Base-by-base conservation (phyloP, 2,113 vertebrate species). In the Carollia perspicillata region DNA sequence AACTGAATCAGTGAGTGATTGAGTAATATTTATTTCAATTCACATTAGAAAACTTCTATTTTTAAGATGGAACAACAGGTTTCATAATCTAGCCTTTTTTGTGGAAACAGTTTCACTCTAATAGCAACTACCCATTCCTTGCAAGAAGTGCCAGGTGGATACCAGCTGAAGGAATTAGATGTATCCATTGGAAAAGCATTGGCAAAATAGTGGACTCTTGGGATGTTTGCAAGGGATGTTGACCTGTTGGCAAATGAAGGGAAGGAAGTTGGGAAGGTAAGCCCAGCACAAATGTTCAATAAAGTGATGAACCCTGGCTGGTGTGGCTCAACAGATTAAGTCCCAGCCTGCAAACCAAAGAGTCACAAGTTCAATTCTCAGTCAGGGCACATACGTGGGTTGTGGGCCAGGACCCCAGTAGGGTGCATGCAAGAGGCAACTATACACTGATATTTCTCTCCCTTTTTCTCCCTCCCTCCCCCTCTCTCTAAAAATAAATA, bases 51-150 rank as follows among this genome's bases (percentile, higher is more conserved):
- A 86, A 84, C 13, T 90, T 80, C 30, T 77, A 37, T 84, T 93
- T 90, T 93, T 78, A 94, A 90, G 26, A 81, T 85, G 40, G 33
- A 80, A 96, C 65, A 55, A 94, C 71, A 81, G 13, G 77, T 88
- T 94, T 11, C 20, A 37, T 85, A 92, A 68, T 90, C 37, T 83
- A 84, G 30, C 30, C 51, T 85, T 95, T 96, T n/a, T 77, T 63
- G 66, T 85, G 22, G 28, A 30, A 93, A 60, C 12, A 93, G 11
- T 92, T 74, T 72, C 95, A 87, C 40, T 35, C 23, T 75, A 94
- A 18, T 63, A 90, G 55, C 91, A 94, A 90, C 30, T 87, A 80
- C 53, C 63, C 68, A 55, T 74, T 23, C 33, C 87, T 97, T 94
- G 37, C 47, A 94, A 69, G 55, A 84, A 91, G 16, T 86, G 35